Conservation (phyloP, 2,797 vertebrate genomes). For the Yasuhikotakia modesta region DNA sequence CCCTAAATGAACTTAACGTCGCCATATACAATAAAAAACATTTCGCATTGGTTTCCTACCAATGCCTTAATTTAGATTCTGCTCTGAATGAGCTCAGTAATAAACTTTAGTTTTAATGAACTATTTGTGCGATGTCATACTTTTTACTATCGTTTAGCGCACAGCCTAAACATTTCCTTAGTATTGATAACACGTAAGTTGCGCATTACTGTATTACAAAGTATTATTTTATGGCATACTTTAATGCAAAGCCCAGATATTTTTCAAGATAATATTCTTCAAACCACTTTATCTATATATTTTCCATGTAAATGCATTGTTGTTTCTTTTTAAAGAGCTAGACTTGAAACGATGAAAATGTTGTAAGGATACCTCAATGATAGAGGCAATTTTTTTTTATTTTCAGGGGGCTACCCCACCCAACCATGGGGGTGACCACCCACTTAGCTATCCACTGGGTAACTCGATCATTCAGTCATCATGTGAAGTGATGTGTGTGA, state of each 20-base stretch:
- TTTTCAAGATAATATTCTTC: too few relatives aligned
- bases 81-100: conserved; percentile 12
- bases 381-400: not conserved
- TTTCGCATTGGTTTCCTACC: not conserved
- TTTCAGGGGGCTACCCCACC: conserved; percentile 14
- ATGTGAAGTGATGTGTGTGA: too few relatives aligned
- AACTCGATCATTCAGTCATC: conserved; percentile 61
- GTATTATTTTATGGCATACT: not conserved
- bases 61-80: conserved; percentile 7
- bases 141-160: not conserved
- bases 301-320: not conserved
- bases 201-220: not conserved
- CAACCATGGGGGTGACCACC: conserved; percentile 52
- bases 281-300: not conserved
- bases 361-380: conserved; percentile 27
- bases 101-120: conserved; percentile 14
- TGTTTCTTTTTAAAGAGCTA: not conserved
- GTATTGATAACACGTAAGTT: too few relatives aligned
- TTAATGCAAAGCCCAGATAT: too few relatives aligned
- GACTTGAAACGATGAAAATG: conserved; percentile 13
- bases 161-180: not conserved
- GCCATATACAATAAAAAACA: conserved; percentile 33
- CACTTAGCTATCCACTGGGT: conserved; percentile 46
- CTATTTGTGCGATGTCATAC: not conserved
- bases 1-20: conserved; percentile 28